phyloP scores from a whole-genome alignment of 53 echinoderm and acorn worm genomes.

The Echinometra lucunter region DNA sequence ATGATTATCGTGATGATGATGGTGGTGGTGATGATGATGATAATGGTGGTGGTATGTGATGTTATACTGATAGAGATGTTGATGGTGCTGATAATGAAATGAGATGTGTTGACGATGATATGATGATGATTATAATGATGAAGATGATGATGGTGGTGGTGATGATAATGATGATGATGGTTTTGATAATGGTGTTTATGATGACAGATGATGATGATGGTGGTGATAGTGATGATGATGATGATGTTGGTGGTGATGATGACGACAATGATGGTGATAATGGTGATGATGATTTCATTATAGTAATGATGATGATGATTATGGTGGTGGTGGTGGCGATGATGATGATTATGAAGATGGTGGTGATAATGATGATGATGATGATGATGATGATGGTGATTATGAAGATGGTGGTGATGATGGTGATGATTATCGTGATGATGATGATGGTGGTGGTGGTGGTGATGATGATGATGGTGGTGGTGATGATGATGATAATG shows the following conservation, averaged over 20 bases:
- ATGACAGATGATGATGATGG: neutral
- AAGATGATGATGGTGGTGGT: conserved; percentile 51
- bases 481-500: conserved; percentile 51
- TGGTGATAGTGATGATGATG: conserved; percentile 39
- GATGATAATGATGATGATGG: neutral
- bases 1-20: neutral
- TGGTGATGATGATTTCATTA: too few relatives aligned
- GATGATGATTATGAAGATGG: conserved; percentile 64
- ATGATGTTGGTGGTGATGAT: neutral
- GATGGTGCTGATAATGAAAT: conserved; percentile 40
- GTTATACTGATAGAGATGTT: too few relatives aligned
- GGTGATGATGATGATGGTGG: neutral
- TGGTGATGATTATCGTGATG: conserved; percentile 27
- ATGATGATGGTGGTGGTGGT: neutral
- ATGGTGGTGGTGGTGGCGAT: conserved; percentile 54
- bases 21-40: neutral
- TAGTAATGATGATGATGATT: conserved; percentile 53
- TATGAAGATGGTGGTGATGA: conserved; percentile 50
- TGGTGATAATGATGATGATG: conserved; percentile 58
- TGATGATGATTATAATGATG: conserved; percentile 53
- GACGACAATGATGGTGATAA: neutral
- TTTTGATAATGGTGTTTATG: neutral
- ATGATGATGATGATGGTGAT: conserved; percentile 57
- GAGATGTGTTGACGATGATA: conserved; percentile 56
- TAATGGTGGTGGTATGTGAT: too few relatives aligned